Base-by-base conservation (phyloP, 2,888 invertebrate species). In the Scaptomyza tumidula region DNA sequence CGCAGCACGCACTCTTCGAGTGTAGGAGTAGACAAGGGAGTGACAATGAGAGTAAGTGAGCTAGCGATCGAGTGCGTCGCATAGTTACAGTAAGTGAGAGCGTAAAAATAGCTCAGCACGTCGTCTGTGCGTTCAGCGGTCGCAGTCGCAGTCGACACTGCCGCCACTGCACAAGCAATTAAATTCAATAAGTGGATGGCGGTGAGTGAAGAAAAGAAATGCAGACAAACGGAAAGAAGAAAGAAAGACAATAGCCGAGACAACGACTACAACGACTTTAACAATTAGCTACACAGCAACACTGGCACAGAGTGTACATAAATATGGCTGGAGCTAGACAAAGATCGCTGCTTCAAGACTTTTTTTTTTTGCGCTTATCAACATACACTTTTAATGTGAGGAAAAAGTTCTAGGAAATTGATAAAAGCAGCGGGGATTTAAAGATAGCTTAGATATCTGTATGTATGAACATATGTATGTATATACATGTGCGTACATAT, bases 151-250 rank as follows among this genome's bases (percentile, higher is more conserved):
- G 59, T 37, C 63, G 57, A 35, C 16, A 29, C 7, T 13, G 50
- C 35, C 45, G 60, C 56, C 64, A 68, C 74, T 64, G 71, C 84
- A 71, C 56, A 83, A 75, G 85, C 86, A 88, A 83, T 88, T 83
- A 83, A 83, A 84, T 88, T 84, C 81, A 84, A 86, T 86, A 84
- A 83, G 81, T 86, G 85, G 74, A 69, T 62, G 75, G 64, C 60
- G 60, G 76, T 61, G 71, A 78, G 70, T 74, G 76, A 78, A 75
- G 75, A 59, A 77, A 79, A 56, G 79, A 56, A 62, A 77, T 67
- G 81, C 68, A 70, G 68, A 81, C 75, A 66, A 78, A 79, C 57
- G 27, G 50, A 71, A 60, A 66, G 59, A 61, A 64, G 41, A 52
- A 56, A 33, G 57, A 79, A 59, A 70, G 73, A 82, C 83, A 79